Evolutionary conservation across 2,113 vertebrate genomes (phyloP).

Genomic region (Urocolius indicus): DNA sequence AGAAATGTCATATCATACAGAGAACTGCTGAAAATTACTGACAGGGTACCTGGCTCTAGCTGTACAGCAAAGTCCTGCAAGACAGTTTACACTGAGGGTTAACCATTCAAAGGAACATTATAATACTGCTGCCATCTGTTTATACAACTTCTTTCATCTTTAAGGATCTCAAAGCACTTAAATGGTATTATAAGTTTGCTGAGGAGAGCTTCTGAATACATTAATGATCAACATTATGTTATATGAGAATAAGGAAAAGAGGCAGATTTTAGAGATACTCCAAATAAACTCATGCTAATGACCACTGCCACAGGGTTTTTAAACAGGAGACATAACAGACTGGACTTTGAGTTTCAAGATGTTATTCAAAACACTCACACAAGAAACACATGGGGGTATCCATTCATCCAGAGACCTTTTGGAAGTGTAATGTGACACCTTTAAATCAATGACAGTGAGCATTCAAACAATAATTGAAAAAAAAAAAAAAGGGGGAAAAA

Average conservation of each 20-base stretch:
- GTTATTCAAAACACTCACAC: neutral
- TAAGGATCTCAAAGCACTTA: slow-evolving; percentile 6
- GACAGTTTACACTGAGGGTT: neutral
- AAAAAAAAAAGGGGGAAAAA: neutral
- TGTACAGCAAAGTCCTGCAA: neutral
- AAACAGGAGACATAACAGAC: neutral
- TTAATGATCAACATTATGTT: neutral
- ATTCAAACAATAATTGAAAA: neutral
- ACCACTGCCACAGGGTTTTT: neutral
- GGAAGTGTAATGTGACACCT: neutral
- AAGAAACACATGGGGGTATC: neutral
- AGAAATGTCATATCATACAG: slow-evolving; percentile 10
- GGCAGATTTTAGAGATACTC: neutral
- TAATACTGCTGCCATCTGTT: slow-evolving; percentile 23
- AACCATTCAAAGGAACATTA: neutral
- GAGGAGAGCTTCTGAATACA: neutral
- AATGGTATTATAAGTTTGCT: neutral
- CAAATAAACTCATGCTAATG: neutral
- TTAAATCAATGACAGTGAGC: neutral
- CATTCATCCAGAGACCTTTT: neutral
- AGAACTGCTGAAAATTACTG: slow-evolving; percentile 6
- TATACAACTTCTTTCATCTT: neutral
- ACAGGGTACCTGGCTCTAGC: neutral
- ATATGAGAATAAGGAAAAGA: neutral
- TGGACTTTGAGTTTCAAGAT: neutral